Base-by-base conservation (phyloP, 2,888 invertebrate species). In the Pecten maximus region DNA sequence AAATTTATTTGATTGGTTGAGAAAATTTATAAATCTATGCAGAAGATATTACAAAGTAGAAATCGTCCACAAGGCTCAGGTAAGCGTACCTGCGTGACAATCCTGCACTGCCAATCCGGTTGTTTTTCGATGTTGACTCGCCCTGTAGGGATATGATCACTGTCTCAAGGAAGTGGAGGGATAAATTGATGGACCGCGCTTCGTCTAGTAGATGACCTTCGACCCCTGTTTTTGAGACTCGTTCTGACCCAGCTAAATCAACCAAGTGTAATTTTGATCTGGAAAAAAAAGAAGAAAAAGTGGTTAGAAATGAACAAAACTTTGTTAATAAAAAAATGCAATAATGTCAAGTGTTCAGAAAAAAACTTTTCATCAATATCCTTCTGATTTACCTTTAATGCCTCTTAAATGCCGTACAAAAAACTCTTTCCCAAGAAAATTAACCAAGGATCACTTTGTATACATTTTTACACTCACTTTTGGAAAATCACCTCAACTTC, bases 231-330 rank as follows among this genome's bases (percentile, higher is more conserved):
- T 96, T 96, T 16, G 96, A 94, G 40, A 96, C 96, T 44, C 96
- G 92, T 92, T 96, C 96, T n/a, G 96, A 96, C 4, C 96, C 96
- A 8, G 96, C 96, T 88, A 96, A 94, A 93, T 96, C 96, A 40
- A 96, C 96, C 91, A 96, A 93, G 92, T 96, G 96, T 19, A 96
- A 92, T 92, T 96, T 96, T 23, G 96, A 96, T 89, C 96, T 96
- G 94, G 74, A 93, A 91, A 48, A 16, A 91, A 44, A 60, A 35
- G 28, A 40, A 39, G 74, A 54, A 54, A 54, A 54, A 54, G n/a
- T n/a, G n/a, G n/a, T n/a, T n/a, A n/a, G n/a, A n/a, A n/a, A n/a
- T n/a, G n/a, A n/a, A n/a, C n/a, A n/a, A n/a, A n/a, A n/a, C n/a
- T n/a, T n/a, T n/a, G n/a, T n/a, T n/a, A n/a, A n/a, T n/a, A n/a